Conservation (phyloP, 2,888 invertebrate genomes). For the Aspidiotus rigidus region DNA sequence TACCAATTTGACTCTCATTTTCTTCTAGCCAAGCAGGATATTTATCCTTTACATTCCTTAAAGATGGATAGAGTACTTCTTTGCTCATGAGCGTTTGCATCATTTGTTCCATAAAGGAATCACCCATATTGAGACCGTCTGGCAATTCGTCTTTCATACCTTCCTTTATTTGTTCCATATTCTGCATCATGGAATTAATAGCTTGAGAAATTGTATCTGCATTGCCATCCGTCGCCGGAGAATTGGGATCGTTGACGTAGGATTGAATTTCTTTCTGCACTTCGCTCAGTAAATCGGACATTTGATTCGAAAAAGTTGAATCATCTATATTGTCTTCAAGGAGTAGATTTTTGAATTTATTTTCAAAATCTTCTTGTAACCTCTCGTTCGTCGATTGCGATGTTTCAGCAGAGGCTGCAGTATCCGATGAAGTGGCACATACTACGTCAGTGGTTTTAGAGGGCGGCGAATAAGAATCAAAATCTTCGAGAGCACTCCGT, state of each 20-base stretch:
- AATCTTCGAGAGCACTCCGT: slow-evolving; percentile 30
- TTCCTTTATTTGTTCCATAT: slow-evolving; percentile 26
- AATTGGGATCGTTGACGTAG: neutral
- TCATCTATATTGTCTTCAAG: slow-evolving; percentile 16
- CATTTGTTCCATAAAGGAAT: slow-evolving; percentile 35
- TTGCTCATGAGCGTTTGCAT: slow-evolving; percentile 35
- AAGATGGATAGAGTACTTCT: slow-evolving; percentile 35
- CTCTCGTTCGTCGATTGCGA: neutral
- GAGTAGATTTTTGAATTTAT: slow-evolving; percentile 26
- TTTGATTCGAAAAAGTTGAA: slow-evolving; percentile 16
- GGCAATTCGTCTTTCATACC: slow-evolving; percentile 22
- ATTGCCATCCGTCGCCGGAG: neutral
- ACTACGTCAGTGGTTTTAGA: neutral
- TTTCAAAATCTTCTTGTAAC: slow-evolving; percentile 16
- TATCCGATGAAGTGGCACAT: neutral
- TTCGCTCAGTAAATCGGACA: slow-evolving; percentile 16
- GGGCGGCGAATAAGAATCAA: slow-evolving; percentile 10
- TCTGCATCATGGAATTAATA: slow-evolving; percentile 17
- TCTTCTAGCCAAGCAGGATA: slow-evolving; percentile 35
- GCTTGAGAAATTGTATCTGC: slow-evolving; percentile 20
- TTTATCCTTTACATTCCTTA: slow-evolving; percentile 33
- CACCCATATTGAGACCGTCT: slow-evolving; percentile 26
- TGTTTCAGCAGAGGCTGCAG: neutral
- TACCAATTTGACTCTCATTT: slow-evolving; percentile 23
- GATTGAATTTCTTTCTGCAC: slow-evolving; percentile 2